A percentile compares a stretch with the other conserved stretches of the same genome.
phyloP scores from a whole-genome alignment of 2,113 vertebrate species.

The Toxotes chatareus region DNA sequence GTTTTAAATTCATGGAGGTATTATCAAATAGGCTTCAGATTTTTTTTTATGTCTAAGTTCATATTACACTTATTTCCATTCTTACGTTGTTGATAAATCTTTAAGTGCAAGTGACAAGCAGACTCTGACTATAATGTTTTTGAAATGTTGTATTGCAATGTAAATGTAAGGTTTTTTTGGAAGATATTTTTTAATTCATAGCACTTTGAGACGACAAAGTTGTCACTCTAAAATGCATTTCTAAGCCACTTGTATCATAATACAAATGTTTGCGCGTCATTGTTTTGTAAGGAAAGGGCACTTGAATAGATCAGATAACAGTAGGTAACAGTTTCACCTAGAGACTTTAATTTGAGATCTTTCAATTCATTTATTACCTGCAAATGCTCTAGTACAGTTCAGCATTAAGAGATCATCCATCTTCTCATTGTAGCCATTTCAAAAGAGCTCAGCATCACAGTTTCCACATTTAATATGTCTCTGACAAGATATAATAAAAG shows the following conservation, averaged over 20 bases:
- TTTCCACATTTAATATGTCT: constrained; percentile 42
- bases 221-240: constrained; percentile 50
- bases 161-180: constrained; percentile 27
- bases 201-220: constrained; percentile 66
- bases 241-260: constrained; percentile 22
- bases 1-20: constrained; percentile 32
- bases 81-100: constrained; percentile 24
- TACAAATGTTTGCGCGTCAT: constrained; percentile 10
- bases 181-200: constrained; percentile 45
- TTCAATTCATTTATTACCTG: constrained; percentile 55
- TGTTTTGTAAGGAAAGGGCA: constrained; percentile 28
- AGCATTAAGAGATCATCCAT: constrained; percentile 11
- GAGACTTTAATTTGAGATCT: constrained; percentile 27
- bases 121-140: constrained; percentile 20
- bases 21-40: constrained; percentile 42
- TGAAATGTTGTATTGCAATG: constrained; percentile 43
- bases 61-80: constrained; percentile 32
- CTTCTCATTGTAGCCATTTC: constrained; percentile 16
- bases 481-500: constrained; percentile 72
- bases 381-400: constrained; percentile 21
- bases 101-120: constrained; percentile 13
- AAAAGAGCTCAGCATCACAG: not conserved
- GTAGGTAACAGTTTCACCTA: constrained; percentile 24
- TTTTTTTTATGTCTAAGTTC: constrained; percentile 33
- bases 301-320: constrained; percentile 26